Base-by-base conservation (phyloP, 2,888 invertebrate species). In the Cheilosia grossa region DNA sequence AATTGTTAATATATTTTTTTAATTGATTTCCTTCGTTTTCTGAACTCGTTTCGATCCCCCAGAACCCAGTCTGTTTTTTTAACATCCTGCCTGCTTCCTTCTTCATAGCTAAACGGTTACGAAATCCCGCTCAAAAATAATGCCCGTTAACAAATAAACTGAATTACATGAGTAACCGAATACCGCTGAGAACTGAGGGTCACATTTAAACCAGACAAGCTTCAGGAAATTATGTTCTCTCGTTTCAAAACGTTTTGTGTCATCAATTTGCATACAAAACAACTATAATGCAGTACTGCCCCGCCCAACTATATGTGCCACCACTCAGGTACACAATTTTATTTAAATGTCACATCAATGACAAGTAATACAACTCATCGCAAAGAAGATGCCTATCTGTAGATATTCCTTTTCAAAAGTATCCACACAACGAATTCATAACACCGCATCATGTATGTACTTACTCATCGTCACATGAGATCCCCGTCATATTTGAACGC, bases 201-300 rank as follows among this genome's bases (percentile, higher is more conserved):
- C 33, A 3, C 69, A 69, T 69, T 69, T 37, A 3, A 37, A 37
- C 64, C 33, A 70, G 21, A 47, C 70, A 66, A 56, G 47, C 53
- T 66, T 42, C 69, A 5, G 64, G n/a, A 54, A 75, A 70, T 74
- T 74, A 83, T 49, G 54, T 70, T 75, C 42, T 83, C 58, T 33
- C 47, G 37, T 82, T 82, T 54, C 73, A 42, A 75, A 24, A n/a
- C 33, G 49, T 81, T 51, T 51, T 40, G 37, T 63, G 64, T 70
- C 40, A 44, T 24, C 27, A 80, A 80, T 74, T 85, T 85, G 64
- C 83, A 85, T 80, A 85, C 80, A 74, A 75, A 70, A 74, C 56
- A 54, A 69, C 44, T 17, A 58, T 67, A 61, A 70, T 64, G 19
- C 74, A 27, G 21, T 53, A 24, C 58, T 63, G 42, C 56, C 47